These are phyloP conservation scores for Manacus vitellinus DNA, from an alignment of 2,113 vertebrate genomes.

Conservation along the genomic window DNA sequence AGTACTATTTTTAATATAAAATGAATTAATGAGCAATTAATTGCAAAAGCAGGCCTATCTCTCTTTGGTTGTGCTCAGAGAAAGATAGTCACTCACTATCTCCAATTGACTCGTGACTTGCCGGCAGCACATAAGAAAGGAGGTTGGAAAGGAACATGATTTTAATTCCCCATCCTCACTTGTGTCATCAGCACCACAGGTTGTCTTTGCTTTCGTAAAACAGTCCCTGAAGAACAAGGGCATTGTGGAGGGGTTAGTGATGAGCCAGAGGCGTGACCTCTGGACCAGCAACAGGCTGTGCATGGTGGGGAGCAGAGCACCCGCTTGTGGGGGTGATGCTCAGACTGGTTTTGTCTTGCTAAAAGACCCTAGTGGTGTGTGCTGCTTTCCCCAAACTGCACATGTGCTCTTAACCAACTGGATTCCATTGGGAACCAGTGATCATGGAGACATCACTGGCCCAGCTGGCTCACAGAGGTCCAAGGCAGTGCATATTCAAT, in stretches of 20 bases:
- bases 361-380: neutral
- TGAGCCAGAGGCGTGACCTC: neutral
- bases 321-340: rapidly evolving
- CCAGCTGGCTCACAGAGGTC: neutral
- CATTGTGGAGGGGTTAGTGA: rapidly evolving
- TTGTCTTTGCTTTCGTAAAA: neutral
- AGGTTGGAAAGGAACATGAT: neutral
- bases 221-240: neutral
- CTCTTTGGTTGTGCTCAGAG: neutral
- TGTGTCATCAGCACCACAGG: neutral
- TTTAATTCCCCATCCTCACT: neutral
- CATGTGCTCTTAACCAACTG: neutral
- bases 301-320: rapidly evolving
- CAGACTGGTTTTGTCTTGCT: neutral
- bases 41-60: neutral
- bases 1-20: slow-evolving; percentile 16
- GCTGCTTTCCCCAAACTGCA: neutral
- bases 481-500: neutral
- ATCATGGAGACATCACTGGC: neutral
- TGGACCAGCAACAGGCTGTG: neutral
- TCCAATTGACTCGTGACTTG: neutral
- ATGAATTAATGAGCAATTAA: slow-evolving; percentile 42
- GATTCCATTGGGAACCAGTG: neutral
- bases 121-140: neutral
- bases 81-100: neutral